A percentile compares a stretch with the other conserved stretches of the same genome.
These are phyloP conservation scores for Tenthredo livida DNA, from an alignment of 2,888 invertebrate species.

Conservation along the genomic window DNA sequence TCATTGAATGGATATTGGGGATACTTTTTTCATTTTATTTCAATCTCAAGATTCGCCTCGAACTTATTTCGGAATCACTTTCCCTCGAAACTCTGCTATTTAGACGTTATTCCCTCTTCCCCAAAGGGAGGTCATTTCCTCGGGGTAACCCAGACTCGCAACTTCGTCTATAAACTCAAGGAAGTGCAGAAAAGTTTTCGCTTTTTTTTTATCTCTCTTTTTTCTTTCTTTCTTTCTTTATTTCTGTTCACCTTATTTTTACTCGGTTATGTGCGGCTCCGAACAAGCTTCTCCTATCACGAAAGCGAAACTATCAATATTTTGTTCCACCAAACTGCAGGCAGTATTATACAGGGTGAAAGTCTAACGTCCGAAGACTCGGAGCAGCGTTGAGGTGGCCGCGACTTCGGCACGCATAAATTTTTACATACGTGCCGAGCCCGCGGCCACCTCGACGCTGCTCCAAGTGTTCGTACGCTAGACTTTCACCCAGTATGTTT, in stretches of 20 bases:
- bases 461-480: too few species aligned
- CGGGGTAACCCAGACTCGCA: conserved; percentile 26
- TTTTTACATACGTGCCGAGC: too few species aligned
- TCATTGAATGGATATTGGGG: conserved; percentile 69
- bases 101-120: conserved; percentile 27
- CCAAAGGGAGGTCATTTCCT: conserved; percentile 33
- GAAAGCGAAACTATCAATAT: conserved; percentile 3
- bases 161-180: background rate
- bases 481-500: too few species aligned
- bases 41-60: conserved; percentile 63
- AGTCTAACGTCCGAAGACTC: too few species aligned
- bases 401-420: too few species aligned
- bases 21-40: conserved; percentile 69
- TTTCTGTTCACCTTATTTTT: conserved; percentile 53
- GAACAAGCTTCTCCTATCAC: conserved; percentile 23
- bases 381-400: too few species aligned
- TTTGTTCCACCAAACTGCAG: background rate
- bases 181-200: conserved; percentile 11
- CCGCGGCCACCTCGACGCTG: too few species aligned
- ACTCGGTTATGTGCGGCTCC: conserved; percentile 40
- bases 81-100: conserved; percentile 49
- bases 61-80: conserved; percentile 66
- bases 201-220: conserved; percentile 38
- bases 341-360: too few species aligned
- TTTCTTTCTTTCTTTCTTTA: background rate